phyloP scores from a whole-genome alignment of 1,140 invertebrate genomes.

The Leucophenga varia region DNA sequence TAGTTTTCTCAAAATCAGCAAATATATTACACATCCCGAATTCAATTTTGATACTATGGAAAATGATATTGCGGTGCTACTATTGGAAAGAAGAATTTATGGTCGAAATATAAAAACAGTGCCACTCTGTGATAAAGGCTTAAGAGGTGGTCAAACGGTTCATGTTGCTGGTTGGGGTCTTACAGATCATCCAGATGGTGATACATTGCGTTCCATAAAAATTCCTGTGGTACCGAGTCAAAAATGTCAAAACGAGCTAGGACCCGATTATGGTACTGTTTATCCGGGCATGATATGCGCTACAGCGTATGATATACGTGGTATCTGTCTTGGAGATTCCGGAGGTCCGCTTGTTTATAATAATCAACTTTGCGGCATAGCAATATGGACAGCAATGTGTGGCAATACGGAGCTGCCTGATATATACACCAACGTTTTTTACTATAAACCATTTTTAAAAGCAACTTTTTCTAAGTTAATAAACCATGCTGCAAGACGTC shows the following conservation, averaged over 20 bases:
- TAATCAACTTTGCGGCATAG: constrained; percentile 20
- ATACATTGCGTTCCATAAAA: not conserved
- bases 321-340: constrained; percentile 25
- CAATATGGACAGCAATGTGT: constrained; percentile 20
- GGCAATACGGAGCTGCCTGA: constrained; percentile 17
- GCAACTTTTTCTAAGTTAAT: too few relatives aligned
- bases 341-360: constrained; percentile 19
- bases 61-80: constrained; percentile 24
- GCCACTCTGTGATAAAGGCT: constrained; percentile 1
- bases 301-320: constrained; percentile 2
- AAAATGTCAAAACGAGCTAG: constrained; percentile 8
- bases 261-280: too few relatives aligned
- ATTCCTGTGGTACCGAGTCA: not conserved
- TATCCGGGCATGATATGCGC: constrained; percentile 26
- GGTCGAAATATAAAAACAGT: constrained; percentile 7
- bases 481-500: too few relatives aligned
- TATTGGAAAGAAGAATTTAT: not conserved
- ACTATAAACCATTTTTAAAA: constrained; percentile 18
- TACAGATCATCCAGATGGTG: not conserved
- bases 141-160: not conserved
- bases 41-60: not conserved
- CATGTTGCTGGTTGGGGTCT: constrained; percentile 22
- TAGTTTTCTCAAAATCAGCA: not conserved
- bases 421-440: constrained; percentile 22
- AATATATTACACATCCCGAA: constrained; percentile 21